Percentiles rank a stretch among this genome's conserved stretches.
Conservation (phyloP, 2,113 vertebrate species). For the Peucedramus taeniatus region DNA sequence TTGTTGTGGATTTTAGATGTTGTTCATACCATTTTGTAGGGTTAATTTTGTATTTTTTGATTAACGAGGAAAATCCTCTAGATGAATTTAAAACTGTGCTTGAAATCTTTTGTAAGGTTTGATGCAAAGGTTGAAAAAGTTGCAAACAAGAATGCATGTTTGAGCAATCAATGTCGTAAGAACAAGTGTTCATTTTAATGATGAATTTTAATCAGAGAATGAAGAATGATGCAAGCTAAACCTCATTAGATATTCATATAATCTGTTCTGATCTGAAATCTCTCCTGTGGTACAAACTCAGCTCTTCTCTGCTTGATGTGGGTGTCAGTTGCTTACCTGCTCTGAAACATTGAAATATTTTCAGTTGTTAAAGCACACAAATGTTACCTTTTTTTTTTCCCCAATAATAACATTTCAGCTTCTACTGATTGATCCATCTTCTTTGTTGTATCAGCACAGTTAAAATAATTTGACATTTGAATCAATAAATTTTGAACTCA, state of each 20-base stretch:
- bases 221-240: not conserved
- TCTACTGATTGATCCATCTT: not conserved
- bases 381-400: not conserved
- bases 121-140: not conserved
- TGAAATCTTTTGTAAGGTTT: not conserved
- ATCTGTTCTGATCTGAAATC: not conserved
- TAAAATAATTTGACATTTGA: not conserved
- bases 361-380: not conserved
- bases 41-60: not conserved
- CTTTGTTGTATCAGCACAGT: not conserved
- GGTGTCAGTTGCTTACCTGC: not conserved
- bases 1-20: not conserved
- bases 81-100: not conserved
- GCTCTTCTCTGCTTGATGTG: not conserved
- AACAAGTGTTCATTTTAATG: not conserved
- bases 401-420: not conserved
- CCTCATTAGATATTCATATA: not conserved
- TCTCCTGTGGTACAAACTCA: not conserved
- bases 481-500: rapidly evolving
- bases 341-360: not conserved
- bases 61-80: not conserved
- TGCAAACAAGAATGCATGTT: not conserved
- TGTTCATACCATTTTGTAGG: not conserved
- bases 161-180: not conserved
- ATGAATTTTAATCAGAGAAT: conserved; percentile 8